Base-by-base conservation (phyloP, 23 tunicate species). In the Trididemnum miniatum region DNA sequence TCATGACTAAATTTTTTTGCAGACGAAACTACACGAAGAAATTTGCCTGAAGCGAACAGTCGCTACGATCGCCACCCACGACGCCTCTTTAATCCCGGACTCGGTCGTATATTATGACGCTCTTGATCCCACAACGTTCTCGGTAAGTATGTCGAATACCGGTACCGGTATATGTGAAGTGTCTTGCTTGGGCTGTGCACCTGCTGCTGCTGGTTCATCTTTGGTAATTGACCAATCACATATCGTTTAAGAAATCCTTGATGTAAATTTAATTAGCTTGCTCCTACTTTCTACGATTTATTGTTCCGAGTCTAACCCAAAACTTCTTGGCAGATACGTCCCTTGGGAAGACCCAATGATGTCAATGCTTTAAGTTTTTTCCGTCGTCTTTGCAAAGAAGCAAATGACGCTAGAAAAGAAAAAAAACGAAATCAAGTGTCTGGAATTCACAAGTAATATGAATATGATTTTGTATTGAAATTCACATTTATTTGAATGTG, bases 61-160 rank as follows among this genome's bases (percentile, higher is more conserved):
- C 0, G 98, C 93, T 27, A 88, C 98, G 24, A 93, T 93, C 39
- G 98, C 93, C 22, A 88, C 98, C 29, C 98, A 93, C 72, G 98
- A 93, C 71, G 35, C 84, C 71, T 63, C 69, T 36, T 54, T 74
- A 20, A 15, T 93, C 54, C 75, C 60, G 0, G 67, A 51, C 4
- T 79, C 93, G 2, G 25, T 40, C 7, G 85, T 93, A 0, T 3
- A 24, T 20, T 93, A 93, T 37, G 98, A 93, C 77, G 98, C 93
- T 2, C 65, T 81, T 44, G 85, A 82, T 0, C 89, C 97, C 0
- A 59, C 37, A 18, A 29, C 66, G 31, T 90, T 90, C 35, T 78
- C 82, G 78, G 95, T 90, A 74, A 29, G 75, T 37, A 7, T 3
- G 24, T 15, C 9, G n/a, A n/a, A n/a, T n/a, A n/a, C n/a, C n/a